Conservation (phyloP, 92 coral and sea anemone species). For the Palythoa grandis region DNA sequence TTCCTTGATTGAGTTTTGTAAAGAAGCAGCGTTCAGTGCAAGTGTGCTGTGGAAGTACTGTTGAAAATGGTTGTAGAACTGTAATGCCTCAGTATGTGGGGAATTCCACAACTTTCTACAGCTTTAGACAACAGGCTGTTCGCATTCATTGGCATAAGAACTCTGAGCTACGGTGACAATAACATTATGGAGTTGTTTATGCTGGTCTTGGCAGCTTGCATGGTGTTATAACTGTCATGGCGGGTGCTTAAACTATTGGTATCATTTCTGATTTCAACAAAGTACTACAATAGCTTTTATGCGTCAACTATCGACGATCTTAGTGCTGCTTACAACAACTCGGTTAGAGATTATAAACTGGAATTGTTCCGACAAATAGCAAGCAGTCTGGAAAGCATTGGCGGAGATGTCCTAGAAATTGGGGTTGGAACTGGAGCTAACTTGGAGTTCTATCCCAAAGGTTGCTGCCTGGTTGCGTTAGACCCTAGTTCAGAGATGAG, state of each 20-base stretch:
- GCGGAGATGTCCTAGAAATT: constrained; percentile 91
- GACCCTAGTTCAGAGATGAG: constrained; percentile 92
- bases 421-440: constrained; percentile 98
- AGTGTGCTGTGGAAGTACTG: too few species aligned
- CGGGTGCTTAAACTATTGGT: background rate
- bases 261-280: constrained; percentile 55
- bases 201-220: background rate
- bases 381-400: constrained; percentile 43
- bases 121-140: too few species aligned
- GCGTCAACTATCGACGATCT: constrained; percentile 70
- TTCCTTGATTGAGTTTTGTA: too few species aligned
- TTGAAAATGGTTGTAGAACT: too few species aligned
- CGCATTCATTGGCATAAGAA: background rate
- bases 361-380: constrained; percentile 70
- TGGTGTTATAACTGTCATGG: constrained; percentile 4
- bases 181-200: background rate
- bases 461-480: constrained; percentile 75
- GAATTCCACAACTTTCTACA: too few species aligned
- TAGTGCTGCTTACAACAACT: constrained; percentile 70
- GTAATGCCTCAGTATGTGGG: too few species aligned
- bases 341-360: constrained; percentile 65
- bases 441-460: constrained; percentile 81
- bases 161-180: background rate
- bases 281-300: constrained; percentile 68
- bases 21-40: too few species aligned